Evolutionary conservation across 1,140 invertebrate genomes (phyloP).

Genomic region (Diachasma alloeum): DNA sequence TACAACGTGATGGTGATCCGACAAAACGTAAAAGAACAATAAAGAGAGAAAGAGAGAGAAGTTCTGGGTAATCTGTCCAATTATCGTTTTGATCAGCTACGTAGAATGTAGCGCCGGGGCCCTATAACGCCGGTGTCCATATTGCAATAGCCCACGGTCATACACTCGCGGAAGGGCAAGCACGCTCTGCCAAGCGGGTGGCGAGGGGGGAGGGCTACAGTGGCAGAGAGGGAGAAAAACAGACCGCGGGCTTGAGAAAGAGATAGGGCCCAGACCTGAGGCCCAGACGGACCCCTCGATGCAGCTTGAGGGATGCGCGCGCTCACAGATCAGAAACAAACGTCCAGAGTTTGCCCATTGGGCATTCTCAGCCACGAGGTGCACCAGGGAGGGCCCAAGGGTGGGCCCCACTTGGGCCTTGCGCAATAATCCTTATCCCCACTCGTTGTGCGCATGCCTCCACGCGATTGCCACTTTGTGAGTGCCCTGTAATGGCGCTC

Average conservation of each 20-base stretch:
- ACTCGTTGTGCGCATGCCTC: conserved; percentile 10
- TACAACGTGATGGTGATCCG: conserved; percentile 23
- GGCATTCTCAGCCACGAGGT: conserved; percentile 2
- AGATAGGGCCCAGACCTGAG: neutral
- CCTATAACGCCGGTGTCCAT: conserved; percentile 12
- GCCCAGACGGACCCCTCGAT: neutral
- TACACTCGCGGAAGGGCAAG: neutral
- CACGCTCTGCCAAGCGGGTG: too few relatives aligned
- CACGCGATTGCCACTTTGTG: conserved; percentile 30
- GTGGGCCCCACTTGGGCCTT: conserved; percentile 1
- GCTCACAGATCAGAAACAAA: neutral
- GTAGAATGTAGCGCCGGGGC: conserved; percentile 32
- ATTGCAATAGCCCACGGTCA: neutral
- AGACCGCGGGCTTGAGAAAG: conserved; percentile 8
- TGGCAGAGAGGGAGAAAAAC: neutral
- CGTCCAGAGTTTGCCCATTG: neutral
- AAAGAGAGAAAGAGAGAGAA: conserved; percentile 50
- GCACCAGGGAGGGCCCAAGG: conserved; percentile 13
- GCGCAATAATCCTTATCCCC: neutral
- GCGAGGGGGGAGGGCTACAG: neutral
- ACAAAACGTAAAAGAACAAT: conserved; percentile 50
- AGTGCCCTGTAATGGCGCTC: conserved; percentile 23
- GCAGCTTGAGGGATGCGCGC: neutral
- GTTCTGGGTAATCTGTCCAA: conserved; percentile 63
- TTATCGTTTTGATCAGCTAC: conserved; percentile 61